Evolutionary conservation across 2,888 invertebrate genomes (phyloP), one percentile per base, ranked within the genome.

Genomic region (Dryomyza anilis): DNA sequence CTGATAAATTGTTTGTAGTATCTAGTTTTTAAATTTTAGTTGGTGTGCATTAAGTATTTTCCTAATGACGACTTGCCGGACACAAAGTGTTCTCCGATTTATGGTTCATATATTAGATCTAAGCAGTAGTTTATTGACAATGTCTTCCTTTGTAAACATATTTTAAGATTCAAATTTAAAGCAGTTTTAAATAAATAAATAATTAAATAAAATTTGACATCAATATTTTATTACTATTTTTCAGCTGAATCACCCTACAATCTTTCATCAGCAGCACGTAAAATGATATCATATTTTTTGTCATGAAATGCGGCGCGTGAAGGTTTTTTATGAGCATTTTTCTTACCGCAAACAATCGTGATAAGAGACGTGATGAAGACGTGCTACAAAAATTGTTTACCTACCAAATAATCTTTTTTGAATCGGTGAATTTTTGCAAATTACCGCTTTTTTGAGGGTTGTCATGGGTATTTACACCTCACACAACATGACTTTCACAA

Each of bases 121-220:
- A 14, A n/a, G 12, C 21, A 39, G n/a, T 53, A 53, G 12, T 36
- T 25, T 58, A 39, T 39, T 58, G 21, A 45, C 14, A 43, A 25
- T 61, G 61, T 61, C 61, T 61, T 61, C 61, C 61, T 61, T 61
- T 52, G 27, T 53, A 53, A 61, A 45, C 43, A 29, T 29, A n/a
- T 27, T 21, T 21, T 27, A 61, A 53, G 52, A 27, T 39, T 43
- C 25, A 8, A 53, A 12, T 27, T 43, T 43, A 60, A 52, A 23
- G 25, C 23, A 60, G 25, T 29, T 56, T 56, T 56, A 33, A n/a
- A n/a, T 58, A 25, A 61, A 61, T 61, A 61, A 61, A 61, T 53
- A 39, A 53, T 61, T 36, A 45, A 53, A 27, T 8, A 53, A 61
- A 59, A 29, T 8, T 43, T n/a, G n/a, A n/a, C n/a, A n/a, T n/a